A percentile compares a stretch with the other conserved stretches of the same genome.
phyloP scores from a whole-genome alignment of 2,113 vertebrate species.

The Paedocypris sp. region DNA sequence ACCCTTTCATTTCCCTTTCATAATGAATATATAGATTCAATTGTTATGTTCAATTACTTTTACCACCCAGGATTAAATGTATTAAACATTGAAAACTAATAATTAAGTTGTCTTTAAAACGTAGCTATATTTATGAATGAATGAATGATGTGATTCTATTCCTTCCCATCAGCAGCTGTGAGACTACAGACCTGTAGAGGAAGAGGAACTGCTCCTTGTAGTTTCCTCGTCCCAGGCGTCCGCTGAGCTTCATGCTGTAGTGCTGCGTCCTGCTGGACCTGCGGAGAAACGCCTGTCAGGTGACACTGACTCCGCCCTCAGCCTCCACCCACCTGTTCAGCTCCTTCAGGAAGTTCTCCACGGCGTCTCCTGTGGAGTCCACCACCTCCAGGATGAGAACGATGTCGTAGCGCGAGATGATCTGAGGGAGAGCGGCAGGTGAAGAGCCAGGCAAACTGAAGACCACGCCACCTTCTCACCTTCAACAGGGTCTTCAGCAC shows the following conservation, averaged over 20 bases:
- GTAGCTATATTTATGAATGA: too few species aligned
- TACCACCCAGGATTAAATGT: too few species aligned
- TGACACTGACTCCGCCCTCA: too few species aligned
- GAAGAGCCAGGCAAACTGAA: neutral
- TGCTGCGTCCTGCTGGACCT: constrained; percentile 36
- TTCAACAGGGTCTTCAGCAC: constrained; percentile 23
- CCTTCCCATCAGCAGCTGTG: too few species aligned
- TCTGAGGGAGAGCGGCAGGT: constrained; percentile 42
- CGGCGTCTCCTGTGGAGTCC: constrained; percentile 44
- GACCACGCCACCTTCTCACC: constrained; percentile 20
- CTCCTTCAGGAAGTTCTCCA: constrained; percentile 43
- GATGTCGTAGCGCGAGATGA: constrained; percentile 63
- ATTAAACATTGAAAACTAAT: too few species aligned
- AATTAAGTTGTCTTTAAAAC: too few species aligned
- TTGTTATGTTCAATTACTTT: too few species aligned
- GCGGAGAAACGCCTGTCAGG: neutral
- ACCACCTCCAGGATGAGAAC: constrained; percentile 64
- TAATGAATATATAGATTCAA: too few species aligned
- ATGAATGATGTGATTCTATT: neutral
- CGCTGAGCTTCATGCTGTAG: constrained; percentile 55
- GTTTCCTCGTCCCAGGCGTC: constrained; percentile 44
- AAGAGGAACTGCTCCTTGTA: constrained; percentile 71
- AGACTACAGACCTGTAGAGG: constrained; percentile 65
- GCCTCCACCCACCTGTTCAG: constrained; percentile 60
- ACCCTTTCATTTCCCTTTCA: too few species aligned